These are phyloP conservation scores for Myathropa florea DNA, from an alignment of 2,888 invertebrate genomes.

Conservation along the genomic window DNA sequence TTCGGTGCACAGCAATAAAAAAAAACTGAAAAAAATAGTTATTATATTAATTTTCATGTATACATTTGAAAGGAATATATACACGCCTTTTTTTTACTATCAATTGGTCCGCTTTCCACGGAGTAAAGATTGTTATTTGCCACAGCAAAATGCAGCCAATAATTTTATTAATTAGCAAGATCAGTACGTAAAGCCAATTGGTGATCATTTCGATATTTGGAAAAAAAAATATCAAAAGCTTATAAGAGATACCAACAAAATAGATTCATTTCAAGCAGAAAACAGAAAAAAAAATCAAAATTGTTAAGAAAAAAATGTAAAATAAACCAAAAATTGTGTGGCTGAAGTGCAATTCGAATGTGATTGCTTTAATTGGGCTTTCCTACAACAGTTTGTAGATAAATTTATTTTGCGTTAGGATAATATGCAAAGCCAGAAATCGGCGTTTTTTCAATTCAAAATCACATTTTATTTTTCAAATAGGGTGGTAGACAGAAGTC, in stretches of 20 bases:
- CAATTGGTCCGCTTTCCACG: background rate
- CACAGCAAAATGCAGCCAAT: conserved; percentile 21
- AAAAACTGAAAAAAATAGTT: conserved; percentile 44
- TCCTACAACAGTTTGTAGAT: background rate
- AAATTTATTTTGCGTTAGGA: background rate
- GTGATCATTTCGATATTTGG: conserved; percentile 4
- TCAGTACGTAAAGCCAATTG: conserved; percentile 7
- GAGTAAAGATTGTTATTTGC: background rate
- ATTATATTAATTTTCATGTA: conserved; percentile 14
- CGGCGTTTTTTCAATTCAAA: background rate
- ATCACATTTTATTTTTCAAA: no score
- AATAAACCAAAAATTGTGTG: conserved; percentile 14
- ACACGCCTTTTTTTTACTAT: background rate
- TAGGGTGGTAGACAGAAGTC: no score
- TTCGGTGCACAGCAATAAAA: conserved; percentile 69
- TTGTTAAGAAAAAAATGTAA: background rate
- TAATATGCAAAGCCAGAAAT: background rate
- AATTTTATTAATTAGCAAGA: conserved; percentile 7
- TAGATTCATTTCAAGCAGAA: conserved; percentile 16
- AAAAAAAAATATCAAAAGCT: background rate
- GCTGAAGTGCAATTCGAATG: background rate
- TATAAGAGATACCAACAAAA: conserved; percentile 20
- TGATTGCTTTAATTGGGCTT: background rate
- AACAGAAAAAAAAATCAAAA: conserved; percentile 26
- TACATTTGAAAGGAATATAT: background rate